Percentiles rank a stretch among this genome's conserved stretches.
phyloP scores from a whole-genome alignment of 1,140 invertebrate species.

The Drosophila subpulchrella region DNA sequence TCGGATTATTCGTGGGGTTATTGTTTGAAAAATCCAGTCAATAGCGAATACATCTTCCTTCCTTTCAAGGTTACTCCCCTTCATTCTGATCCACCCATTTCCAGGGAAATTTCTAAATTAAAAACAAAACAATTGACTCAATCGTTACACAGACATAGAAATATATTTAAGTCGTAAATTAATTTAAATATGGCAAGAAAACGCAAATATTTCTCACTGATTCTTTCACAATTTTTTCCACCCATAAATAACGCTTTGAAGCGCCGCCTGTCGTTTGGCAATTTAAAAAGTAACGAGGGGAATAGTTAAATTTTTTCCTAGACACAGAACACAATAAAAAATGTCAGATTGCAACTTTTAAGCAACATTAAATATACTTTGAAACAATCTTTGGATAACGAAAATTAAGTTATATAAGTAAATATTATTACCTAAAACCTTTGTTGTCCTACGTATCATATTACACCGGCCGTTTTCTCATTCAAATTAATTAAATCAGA shows the following conservation, averaged over 20 bases:
- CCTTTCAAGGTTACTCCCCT: slow-evolving; percentile 10
- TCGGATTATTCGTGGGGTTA: neutral
- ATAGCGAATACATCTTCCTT: neutral
- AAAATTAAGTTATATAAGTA: too few species aligned
- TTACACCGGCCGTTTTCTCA: slow-evolving; percentile 17
- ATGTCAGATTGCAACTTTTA: too few species aligned
- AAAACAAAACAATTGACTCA: slow-evolving; percentile 68
- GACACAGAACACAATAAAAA: too few species aligned
- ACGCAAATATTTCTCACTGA: slow-evolving; percentile 49
- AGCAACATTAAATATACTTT: too few species aligned
- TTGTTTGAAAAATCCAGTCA: neutral
- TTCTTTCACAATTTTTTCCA: slow-evolving; percentile 37
- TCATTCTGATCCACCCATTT: slow-evolving; percentile 18
- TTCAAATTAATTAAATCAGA: slow-evolving; percentile 67
- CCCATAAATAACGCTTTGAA: slow-evolving; percentile 62
- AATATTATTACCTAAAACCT: neutral
- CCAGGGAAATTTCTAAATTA: slow-evolving; percentile 22
- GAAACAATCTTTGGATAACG: too few species aligned
- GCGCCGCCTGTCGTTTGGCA: slow-evolving; percentile 27
- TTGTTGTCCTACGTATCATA: slow-evolving; percentile 26
- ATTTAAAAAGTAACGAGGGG: slow-evolving; percentile 5
- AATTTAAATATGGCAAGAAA: slow-evolving; percentile 55
- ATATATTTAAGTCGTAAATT: slow-evolving; percentile 66
- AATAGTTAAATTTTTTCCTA: neutral
- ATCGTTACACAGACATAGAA: slow-evolving; percentile 29